Evolutionary conservation across 2,113 vertebrate genomes (phyloP), one percentile per base, ranked within the genome.

Genomic region (Aegithalos caudatus): DNA sequence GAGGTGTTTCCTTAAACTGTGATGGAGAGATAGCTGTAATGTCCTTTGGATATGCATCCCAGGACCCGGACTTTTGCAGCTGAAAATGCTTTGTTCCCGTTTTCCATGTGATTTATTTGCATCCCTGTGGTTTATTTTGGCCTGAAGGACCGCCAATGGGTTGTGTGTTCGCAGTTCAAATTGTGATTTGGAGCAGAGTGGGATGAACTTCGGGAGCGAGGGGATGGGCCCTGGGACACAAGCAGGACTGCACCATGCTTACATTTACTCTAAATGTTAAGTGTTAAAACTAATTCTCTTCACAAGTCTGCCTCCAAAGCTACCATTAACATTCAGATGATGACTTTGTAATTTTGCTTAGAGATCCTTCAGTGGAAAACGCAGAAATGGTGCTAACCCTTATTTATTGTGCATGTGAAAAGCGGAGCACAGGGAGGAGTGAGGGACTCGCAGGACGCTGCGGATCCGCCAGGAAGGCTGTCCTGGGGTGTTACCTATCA

Each of bases 181-280:
- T 10, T 6, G 28, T 22, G 74, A 19, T 74, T 53, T 64, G 76
- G 54, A 31, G 22, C 71, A 42, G 35, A 48, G 65, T 4, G 3
- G 54, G 60, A 11, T 33, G 74, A 65, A 37, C 69, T n/a, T 57
- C 5, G 11, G 29, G 12, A 76, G 67, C 42, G n/a, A 22, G 47
- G 48, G 22, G 31, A 10, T 29, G 42, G 61, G 38, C 1, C 0
- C n/a, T 8, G 1, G 2, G 28, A 37, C 53, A 1, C 2, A n/a
- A 47, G 18, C 47, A 48, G 77, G 48, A 12, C 50, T 50, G 44
- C 20, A 28, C 58, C 58, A 13, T 9, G 58, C 28, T 61, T 61
- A 38, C 58, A 38, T 60, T 61, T 38, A 61, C 58, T 20, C 8
- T 0, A 9, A 27, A 14, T 2, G 24, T 4, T 1, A 5, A 28